A percentile compares a stretch with the other conserved stretches of the same genome.
These are phyloP conservation scores for Phymorhynchus buccinoides DNA, from an alignment of 1,140 invertebrate species.

Conservation along the genomic window DNA sequence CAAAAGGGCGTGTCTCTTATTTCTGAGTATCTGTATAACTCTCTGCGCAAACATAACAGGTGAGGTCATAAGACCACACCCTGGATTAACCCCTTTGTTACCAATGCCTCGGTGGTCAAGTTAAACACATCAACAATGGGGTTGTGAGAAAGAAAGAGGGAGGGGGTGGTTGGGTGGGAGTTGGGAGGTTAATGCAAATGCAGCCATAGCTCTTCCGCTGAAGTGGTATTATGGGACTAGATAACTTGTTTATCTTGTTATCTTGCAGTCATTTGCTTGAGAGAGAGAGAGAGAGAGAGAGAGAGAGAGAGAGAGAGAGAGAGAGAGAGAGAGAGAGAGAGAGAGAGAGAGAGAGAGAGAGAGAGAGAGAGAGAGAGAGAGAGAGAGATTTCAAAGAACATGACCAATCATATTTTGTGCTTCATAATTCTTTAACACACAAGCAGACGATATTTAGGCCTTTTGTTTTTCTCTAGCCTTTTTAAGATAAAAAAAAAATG, in stretches of 20 bases:
- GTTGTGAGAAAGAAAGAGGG: no score
- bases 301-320: no score
- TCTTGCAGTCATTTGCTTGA: no score
- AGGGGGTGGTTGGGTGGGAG: background rate
- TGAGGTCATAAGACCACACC: background rate
- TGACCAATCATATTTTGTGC: background rate
- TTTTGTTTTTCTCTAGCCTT: no score
- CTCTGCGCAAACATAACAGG: no score
- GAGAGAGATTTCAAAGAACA: no score
- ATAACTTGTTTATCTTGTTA: no score
- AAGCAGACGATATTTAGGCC: no score
- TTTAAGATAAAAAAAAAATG: no score
- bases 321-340: background rate
- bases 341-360: background rate
- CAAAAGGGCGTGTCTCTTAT: background rate
- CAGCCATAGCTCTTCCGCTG: background rate
- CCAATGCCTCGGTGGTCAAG: background rate
- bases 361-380: background rate
- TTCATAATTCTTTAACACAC: background rate
- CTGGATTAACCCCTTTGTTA: background rate
- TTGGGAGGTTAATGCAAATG: background rate
- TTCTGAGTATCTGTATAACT: background rate
- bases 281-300: background rate
- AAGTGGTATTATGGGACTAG: background rate
- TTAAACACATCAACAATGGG: no score